phyloP scores from a whole-genome alignment of 2,797 vertebrate species.

The Aeoliscus strigatus region DNA sequence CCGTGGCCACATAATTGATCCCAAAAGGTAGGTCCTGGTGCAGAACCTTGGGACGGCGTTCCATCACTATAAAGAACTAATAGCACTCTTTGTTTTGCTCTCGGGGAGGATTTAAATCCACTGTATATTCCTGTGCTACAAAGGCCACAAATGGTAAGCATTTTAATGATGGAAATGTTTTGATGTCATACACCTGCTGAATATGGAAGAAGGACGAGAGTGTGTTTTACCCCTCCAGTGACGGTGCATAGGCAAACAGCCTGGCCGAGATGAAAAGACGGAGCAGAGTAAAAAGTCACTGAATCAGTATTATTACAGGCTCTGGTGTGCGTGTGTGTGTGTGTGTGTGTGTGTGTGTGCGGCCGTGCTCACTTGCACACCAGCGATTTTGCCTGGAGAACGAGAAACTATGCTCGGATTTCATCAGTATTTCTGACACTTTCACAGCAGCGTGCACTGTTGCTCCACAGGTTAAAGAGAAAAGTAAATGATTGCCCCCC shows the following conservation, averaged over 20 bases:
- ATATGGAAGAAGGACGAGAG: conserved; percentile 65
- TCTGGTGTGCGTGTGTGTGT: conserved; percentile 44
- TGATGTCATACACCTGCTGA: conserved; percentile 71
- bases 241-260: conserved; percentile 73
- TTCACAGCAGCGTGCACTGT: conserved; percentile 21
- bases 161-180: conserved; percentile 77
- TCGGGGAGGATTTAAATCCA: conserved; percentile 67
- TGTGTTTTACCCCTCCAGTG: conserved; percentile 76
- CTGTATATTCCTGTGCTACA: conserved; percentile 67
- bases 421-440: conserved; percentile 52
- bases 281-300: conserved; percentile 68
- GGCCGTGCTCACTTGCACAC: conserved; percentile 40
- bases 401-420: conserved; percentile 42
- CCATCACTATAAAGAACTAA: conserved; percentile 69
- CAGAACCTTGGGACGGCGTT: conserved; percentile 67
- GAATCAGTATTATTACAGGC: conserved; percentile 82
- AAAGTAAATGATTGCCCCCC: conserved; percentile 24
- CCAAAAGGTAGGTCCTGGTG: conserved; percentile 74
- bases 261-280: conserved; percentile 59
- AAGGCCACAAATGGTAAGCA: conserved; percentile 74
- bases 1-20: conserved; percentile 78
- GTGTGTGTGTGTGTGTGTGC: conserved; percentile 12
- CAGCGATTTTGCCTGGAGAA: conserved; percentile 53
- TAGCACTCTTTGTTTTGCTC: conserved; percentile 67
- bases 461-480: conserved; percentile 37